Percentiles rank a stretch among this genome's conserved stretches.
These are phyloP conservation scores for Syngnathus floridae DNA, from an alignment of 2,113 vertebrate species.

Conservation along the genomic window DNA sequence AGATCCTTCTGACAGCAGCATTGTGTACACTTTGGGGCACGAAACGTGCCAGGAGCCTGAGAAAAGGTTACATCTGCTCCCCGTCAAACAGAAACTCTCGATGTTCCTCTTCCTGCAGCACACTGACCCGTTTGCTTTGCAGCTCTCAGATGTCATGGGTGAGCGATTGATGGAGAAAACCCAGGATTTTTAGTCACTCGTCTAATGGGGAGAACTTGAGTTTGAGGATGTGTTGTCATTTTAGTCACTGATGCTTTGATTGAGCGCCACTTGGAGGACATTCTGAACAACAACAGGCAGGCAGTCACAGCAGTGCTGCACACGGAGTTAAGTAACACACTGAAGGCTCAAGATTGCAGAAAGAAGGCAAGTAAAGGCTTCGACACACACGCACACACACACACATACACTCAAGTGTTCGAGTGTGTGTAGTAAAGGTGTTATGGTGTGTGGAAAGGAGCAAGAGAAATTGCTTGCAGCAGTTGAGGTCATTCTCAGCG, in stretches of 20 bases:
- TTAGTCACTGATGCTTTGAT: slow-evolving; percentile 61
- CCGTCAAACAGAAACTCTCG: slow-evolving; percentile 62
- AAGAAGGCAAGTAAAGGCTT: slow-evolving; percentile 45
- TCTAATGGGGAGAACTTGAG: neutral
- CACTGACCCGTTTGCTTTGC: slow-evolving; percentile 64
- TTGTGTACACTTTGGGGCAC: slow-evolving; percentile 60
- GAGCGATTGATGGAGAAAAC: slow-evolving; percentile 19
- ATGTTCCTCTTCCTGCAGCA: slow-evolving; percentile 75
- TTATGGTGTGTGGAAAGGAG: slow-evolving; percentile 41
- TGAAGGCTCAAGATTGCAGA: slow-evolving; percentile 45
- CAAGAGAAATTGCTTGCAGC: slow-evolving; percentile 53
- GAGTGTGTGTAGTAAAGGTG: neutral
- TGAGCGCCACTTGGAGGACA: slow-evolving; percentile 64
- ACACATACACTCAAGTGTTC: neutral
- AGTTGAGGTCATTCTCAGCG: slow-evolving; percentile 60
- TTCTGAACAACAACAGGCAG: slow-evolving; percentile 64
- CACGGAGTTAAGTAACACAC: slow-evolving; percentile 48
- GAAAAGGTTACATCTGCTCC: slow-evolving; percentile 17
- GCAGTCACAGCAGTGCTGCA: slow-evolving; percentile 50
- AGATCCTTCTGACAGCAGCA: slow-evolving; percentile 60
- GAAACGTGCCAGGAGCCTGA: slow-evolving; percentile 16
- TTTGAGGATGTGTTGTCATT: neutral
- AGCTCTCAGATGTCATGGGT: slow-evolving; percentile 65
- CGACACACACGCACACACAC: neutral
- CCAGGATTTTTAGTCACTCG: neutral